Evolutionary conservation across 2,888 invertebrate species (phyloP).

Genomic region (Lutraria lutraria): DNA sequence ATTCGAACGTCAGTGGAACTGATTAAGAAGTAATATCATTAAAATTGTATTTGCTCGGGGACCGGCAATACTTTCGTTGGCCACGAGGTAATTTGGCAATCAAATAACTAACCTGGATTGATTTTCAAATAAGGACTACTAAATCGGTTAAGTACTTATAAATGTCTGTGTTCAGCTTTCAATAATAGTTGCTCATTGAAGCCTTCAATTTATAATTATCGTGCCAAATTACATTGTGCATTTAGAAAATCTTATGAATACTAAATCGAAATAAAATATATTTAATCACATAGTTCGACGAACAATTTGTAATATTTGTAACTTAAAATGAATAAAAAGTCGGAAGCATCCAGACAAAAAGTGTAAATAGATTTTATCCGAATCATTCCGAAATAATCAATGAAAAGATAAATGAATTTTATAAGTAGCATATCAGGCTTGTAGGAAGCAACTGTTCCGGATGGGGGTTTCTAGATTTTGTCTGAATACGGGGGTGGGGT

Average conservation of each 20-base stretch:
- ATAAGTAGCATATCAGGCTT: too few relatives aligned
- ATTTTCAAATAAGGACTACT: neutral
- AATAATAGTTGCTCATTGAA: constrained; percentile 13
- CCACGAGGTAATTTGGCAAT: neutral
- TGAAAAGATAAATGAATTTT: too few relatives aligned
- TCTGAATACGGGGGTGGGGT: too few relatives aligned
- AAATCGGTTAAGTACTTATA: neutral
- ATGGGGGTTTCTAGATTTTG: too few relatives aligned
- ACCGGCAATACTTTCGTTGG: neutral
- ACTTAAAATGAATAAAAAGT: neutral
- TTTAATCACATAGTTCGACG: neutral
- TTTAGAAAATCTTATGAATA: neutral
- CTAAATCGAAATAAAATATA: neutral
- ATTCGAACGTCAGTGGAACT: neutral
- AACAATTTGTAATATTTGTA: neutral
- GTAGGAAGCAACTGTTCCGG: too few relatives aligned
- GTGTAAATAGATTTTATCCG: too few relatives aligned
- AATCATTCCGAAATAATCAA: too few relatives aligned
- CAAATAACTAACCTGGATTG: neutral
- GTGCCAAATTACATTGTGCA: neutral
- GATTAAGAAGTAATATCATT: constrained; percentile 8
- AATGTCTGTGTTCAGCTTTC: neutral
- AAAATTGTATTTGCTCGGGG: constrained; percentile 10
- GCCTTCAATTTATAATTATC: constrained; percentile 2
- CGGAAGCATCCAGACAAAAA: too few relatives aligned